These are phyloP conservation scores for Arge pagana DNA, from an alignment of 2,888 invertebrate genomes.

Conservation along the genomic window DNA sequence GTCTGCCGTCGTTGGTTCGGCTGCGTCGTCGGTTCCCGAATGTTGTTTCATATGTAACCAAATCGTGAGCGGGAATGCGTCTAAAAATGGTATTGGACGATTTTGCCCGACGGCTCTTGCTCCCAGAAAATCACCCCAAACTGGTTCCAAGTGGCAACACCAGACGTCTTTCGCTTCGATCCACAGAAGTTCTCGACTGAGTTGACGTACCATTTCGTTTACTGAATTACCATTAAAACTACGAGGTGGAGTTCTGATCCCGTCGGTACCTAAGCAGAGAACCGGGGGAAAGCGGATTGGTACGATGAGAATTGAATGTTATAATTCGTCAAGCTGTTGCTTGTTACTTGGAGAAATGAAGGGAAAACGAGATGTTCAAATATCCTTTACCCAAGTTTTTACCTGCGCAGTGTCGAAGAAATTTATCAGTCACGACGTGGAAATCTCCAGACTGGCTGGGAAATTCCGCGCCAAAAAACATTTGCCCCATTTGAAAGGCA, in stretches of 20 bases:
- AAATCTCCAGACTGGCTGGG: constrained; percentile 73
- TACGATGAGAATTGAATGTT: constrained; percentile 2
- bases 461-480: constrained; percentile 79
- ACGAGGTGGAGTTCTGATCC: constrained; percentile 43
- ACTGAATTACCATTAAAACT: constrained; percentile 57
- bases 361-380: too few relatives aligned
- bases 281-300: too few relatives aligned
- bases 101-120: constrained; percentile 75
- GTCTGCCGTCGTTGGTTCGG: constrained; percentile 62
- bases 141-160: constrained; percentile 85
- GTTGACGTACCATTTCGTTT: constrained; percentile 62
- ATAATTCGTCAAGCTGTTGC: constrained; percentile 4
- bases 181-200: constrained; percentile 68
- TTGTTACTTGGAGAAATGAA: too few relatives aligned
- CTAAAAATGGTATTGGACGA: constrained; percentile 78
- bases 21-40: constrained; percentile 2
- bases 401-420: constrained; percentile 71
- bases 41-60: constrained; percentile 70
- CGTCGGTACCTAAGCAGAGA: constrained; percentile 53
- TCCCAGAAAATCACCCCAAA: constrained; percentile 92
- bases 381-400: too few relatives aligned
- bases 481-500: constrained; percentile 73
- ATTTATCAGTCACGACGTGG: constrained; percentile 81
- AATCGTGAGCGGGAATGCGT: constrained; percentile 84
- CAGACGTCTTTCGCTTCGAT: constrained; percentile 86